Evolutionary conservation across 2,113 vertebrate species (phyloP).

Genomic region (Ammodramus savannarum): DNA sequence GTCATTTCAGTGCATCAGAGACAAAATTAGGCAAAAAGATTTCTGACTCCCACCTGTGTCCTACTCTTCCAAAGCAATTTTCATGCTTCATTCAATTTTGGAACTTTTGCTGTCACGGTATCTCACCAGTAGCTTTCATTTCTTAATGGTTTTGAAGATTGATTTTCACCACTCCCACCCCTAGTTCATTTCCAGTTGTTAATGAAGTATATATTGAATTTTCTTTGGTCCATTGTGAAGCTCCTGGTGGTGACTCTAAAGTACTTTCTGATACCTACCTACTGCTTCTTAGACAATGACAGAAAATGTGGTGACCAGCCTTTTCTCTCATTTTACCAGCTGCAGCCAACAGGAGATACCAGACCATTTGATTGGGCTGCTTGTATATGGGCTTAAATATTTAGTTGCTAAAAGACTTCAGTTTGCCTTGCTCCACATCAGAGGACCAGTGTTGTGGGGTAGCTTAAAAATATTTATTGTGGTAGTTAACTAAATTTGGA

Average conservation of each 20-base stretch:
- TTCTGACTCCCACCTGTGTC: constrained; percentile 35
- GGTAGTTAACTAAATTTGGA: not conserved
- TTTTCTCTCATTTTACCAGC: not conserved
- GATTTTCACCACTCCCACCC: not conserved
- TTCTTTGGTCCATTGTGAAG: not conserved
- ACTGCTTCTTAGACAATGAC: not conserved
- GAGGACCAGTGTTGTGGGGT: not conserved
- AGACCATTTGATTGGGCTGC: not conserved
- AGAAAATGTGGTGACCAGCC: not conserved
- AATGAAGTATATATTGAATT: not conserved
- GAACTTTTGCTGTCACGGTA: not conserved
- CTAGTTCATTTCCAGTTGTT: not conserved
- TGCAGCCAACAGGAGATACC: not conserved
- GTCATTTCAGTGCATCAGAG: constrained; percentile 22
- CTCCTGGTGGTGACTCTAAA: not conserved
- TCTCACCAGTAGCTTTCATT: constrained; percentile 7
- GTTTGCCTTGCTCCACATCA: not conserved
- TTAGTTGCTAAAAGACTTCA: not conserved
- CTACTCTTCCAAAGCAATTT: constrained; percentile 18
- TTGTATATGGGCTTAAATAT: not conserved
- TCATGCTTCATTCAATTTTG: constrained; percentile 14
- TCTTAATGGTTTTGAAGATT: constrained; percentile 15
- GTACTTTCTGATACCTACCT: not conserved
- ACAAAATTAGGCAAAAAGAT: constrained; percentile 22
- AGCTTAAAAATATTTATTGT: not conserved